Conservation (phyloP, 2,888 invertebrate genomes). For the Lasioglossum oenotherae region DNA sequence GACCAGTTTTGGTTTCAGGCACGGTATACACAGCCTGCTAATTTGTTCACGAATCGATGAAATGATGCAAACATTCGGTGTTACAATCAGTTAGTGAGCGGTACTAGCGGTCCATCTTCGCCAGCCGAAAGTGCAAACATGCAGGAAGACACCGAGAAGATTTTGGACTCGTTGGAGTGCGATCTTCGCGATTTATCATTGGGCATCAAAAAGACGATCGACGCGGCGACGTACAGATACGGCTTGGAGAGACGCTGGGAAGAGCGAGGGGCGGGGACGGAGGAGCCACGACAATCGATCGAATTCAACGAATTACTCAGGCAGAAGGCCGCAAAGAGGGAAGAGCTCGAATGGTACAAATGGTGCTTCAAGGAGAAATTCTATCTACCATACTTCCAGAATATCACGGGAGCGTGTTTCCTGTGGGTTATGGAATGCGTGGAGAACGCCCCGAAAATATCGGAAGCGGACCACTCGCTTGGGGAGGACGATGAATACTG, state of each 20-base stretch:
- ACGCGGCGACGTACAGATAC: conserved; percentile 54
- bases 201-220: conserved; percentile 63
- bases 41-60: background rate
- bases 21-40: background rate
- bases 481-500: background rate
- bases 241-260: conserved; percentile 46
- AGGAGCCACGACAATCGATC: conserved; percentile 34
- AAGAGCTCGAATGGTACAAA: conserved; percentile 72
- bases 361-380: conserved; percentile 69
- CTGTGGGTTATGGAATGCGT: conserved; percentile 65
- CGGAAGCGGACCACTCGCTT: background rate
- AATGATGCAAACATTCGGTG: background rate
- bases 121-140: background rate
- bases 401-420: conserved; percentile 68
- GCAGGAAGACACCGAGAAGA: background rate
- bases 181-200: conserved; percentile 58
- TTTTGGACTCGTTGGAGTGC: conserved; percentile 36
- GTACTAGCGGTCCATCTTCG: background rate
- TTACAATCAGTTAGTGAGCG: conserved; percentile 19
- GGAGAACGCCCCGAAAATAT: conserved; percentile 47
- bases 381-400: conserved; percentile 72
- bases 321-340: conserved; percentile 43
- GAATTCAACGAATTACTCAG: conserved; percentile 38
- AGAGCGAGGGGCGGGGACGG: conserved; percentile 22
- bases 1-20: too few species aligned